These are phyloP conservation scores for Scomber japonicus DNA, from an alignment of 2,113 vertebrate genomes.

Conservation along the genomic window DNA sequence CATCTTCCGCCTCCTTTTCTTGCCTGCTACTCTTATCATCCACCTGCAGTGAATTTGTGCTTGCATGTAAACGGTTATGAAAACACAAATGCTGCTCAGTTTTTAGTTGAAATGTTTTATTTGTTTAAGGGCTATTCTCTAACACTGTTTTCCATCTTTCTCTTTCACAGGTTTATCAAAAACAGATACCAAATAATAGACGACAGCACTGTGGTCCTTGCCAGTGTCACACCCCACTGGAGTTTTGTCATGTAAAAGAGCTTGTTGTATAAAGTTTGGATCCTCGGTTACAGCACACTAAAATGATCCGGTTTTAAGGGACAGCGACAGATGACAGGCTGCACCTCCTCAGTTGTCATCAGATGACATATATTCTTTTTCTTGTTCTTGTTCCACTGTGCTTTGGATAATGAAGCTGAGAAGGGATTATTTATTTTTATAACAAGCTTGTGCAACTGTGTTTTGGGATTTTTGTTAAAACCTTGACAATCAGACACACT, in stretches of 20 bases:
- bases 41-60: conserved; percentile 38
- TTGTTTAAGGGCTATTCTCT: background rate
- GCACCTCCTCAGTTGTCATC: conserved; percentile 10
- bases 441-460: conserved; percentile 27
- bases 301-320: conserved; percentile 29
- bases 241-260: conserved; percentile 8
- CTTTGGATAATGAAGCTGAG: conserved; percentile 48
- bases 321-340: conserved; percentile 24
- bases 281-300: conserved; percentile 32
- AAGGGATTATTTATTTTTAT: conserved; percentile 64
- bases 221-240: conserved; percentile 37
- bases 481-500: conserved; percentile 74
- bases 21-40: conserved; percentile 52
- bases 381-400: conserved; percentile 33
- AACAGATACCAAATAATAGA: conserved; percentile 60
- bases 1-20: conserved; percentile 35
- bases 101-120: conserved; percentile 2
- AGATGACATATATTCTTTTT: conserved; percentile 19
- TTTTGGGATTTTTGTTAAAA: conserved; percentile 29
- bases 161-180: conserved; percentile 64
- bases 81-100: background rate
- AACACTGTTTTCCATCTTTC: conserved; percentile 8
- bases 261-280: conserved; percentile 1
- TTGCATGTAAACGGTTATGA: conserved; percentile 4
- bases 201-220: conserved; percentile 45